Evolutionary conservation across 2,888 invertebrate genomes (phyloP).

Genomic region (Phyllotreta cruciferae): DNA sequence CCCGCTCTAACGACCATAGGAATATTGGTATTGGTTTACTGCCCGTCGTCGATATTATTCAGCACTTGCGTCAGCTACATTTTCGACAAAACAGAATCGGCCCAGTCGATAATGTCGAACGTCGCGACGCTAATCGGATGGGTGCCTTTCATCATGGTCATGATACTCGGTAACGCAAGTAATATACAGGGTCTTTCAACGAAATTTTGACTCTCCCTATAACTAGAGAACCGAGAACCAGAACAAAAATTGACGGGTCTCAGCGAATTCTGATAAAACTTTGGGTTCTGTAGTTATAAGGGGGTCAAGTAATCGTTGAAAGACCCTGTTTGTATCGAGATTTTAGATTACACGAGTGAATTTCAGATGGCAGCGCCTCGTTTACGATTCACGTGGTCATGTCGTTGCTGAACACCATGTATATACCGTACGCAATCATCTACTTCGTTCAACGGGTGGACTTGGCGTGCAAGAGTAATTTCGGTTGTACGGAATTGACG

Average conservation of each 20-base stretch:
- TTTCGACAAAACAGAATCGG: constrained; percentile 84
- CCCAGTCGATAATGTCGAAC: constrained; percentile 80
- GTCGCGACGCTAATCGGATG: constrained; percentile 77
- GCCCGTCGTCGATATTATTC: constrained; percentile 78
- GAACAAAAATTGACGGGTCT: no score
- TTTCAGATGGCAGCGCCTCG: constrained; percentile 70
- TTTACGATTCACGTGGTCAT: constrained; percentile 76
- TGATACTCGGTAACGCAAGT: constrained; percentile 67
- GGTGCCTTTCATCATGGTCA: constrained; percentile 77
- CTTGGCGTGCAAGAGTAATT: constrained; percentile 73
- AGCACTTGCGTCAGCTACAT: constrained; percentile 80
- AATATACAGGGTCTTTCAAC: no score
- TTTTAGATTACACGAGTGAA: no score
- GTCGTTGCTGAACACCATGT: constrained; percentile 78
- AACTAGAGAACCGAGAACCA: not conserved
- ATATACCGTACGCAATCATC: constrained; percentile 82
- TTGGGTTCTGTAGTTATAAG: no score
- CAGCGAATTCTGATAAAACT: no score
- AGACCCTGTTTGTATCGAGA: no score
- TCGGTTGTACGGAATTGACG: constrained; percentile 68
- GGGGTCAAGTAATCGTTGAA: no score
- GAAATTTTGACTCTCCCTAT: not conserved
- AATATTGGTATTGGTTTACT: constrained; percentile 72
- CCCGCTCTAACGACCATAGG: constrained; percentile 74
- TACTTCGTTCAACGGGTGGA: constrained; percentile 83